Evolutionary conservation across 2,888 invertebrate species (phyloP).

Genomic region (Caenorhabditis angaria): DNA sequence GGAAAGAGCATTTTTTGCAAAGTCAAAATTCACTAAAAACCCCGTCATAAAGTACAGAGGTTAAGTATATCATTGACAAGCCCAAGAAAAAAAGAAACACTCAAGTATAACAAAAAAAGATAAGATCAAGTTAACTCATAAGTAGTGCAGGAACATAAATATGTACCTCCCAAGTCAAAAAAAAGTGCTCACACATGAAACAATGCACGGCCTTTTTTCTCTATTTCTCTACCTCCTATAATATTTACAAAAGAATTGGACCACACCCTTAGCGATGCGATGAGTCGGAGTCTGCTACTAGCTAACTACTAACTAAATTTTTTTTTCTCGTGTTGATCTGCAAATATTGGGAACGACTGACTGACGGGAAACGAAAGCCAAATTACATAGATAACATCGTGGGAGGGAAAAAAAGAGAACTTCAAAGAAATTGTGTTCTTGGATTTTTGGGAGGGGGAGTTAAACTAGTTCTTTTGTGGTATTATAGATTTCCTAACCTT

Average conservation of each 20-base stretch:
- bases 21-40: too few relatives aligned
- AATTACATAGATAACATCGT: conserved; percentile 5
- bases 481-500: neutral
- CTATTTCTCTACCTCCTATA: neutral
- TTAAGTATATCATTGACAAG: neutral
- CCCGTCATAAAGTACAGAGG: neutral
- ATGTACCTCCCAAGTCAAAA: neutral
- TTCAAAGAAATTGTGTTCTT: too few relatives aligned
- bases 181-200: conserved; percentile 5
- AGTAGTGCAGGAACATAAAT: neutral
- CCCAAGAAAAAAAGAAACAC: neutral
- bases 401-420: too few relatives aligned
- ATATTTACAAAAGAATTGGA: neutral
- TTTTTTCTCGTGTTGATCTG: neutral
- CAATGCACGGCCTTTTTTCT: conserved; percentile 1
- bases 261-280: conserved; percentile 2
- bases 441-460: too few relatives aligned
- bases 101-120: neutral
- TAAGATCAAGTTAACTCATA: conserved; percentile 1
- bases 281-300: conserved; percentile 1
- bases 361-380: neutral
- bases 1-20: too few relatives aligned
- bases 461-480: neutral
- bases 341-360: neutral
- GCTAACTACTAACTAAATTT: too few relatives aligned